Conservation (phyloP, 2,888 invertebrate genomes). For the Glyphotaelius pellucidus region DNA sequence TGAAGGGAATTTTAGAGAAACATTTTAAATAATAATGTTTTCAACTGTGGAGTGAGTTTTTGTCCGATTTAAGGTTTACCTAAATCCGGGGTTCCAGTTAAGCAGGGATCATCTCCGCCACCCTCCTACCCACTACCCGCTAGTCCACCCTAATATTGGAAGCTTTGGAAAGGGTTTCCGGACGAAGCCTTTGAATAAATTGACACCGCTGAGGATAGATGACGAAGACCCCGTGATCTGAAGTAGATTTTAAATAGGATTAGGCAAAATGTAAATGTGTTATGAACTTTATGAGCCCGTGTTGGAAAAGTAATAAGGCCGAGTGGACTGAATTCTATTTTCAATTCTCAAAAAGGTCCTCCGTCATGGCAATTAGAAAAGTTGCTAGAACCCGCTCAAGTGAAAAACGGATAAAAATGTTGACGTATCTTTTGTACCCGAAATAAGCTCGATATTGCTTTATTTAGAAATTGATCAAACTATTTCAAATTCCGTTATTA, state of each 20-base stretch:
- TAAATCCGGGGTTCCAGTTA: background rate
- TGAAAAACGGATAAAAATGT: background rate
- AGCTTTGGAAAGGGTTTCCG: slow-evolving; percentile 15
- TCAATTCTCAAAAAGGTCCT: background rate
- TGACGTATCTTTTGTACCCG: no score
- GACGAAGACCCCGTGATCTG: slow-evolving; percentile 6
- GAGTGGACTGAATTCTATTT: background rate
- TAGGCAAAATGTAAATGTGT: background rate
- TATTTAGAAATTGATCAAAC: no score
- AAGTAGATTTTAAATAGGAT: background rate
- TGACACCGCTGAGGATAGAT: slow-evolving; percentile 24
- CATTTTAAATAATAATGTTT: background rate
- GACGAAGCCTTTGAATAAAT: slow-evolving; percentile 39
- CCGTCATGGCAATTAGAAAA: background rate
- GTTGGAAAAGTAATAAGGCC: background rate
- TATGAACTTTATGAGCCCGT: background rate
- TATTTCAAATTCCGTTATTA: no score
- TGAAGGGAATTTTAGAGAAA: background rate
- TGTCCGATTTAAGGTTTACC: slow-evolving; percentile 8
- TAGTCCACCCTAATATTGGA: slow-evolving; percentile 20
- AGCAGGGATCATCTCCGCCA: background rate
- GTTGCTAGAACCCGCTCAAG: background rate
- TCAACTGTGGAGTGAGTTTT: background rate
- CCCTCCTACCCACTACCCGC: background rate
- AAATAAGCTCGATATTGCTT: no score